Percentiles rank a stretch among this genome's conserved stretches.
These are phyloP conservation scores for Pseudomyrmex gracilis DNA, from an alignment of 1,140 invertebrate species.

Conservation along the genomic window DNA sequence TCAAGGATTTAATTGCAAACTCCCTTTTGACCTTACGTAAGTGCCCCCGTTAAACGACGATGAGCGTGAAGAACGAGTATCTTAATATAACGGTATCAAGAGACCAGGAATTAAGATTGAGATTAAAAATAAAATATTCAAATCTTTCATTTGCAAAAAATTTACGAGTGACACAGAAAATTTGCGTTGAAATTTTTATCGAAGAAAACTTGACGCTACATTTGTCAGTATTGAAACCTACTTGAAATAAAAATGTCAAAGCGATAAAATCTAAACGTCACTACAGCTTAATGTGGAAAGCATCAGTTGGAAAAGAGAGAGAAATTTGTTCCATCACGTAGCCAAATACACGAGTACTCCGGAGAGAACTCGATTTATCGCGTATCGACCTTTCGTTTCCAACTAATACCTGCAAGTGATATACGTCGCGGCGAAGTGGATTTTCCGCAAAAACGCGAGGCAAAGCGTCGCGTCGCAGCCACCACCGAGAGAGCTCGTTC, in stretches of 20 bases:
- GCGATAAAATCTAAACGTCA: conserved; percentile 19
- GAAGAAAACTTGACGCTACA: background rate
- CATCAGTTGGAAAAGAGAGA: conserved; percentile 12
- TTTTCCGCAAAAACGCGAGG: conserved; percentile 54
- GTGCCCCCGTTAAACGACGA: background rate
- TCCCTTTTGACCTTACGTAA: background rate
- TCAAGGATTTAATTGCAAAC: conserved; percentile 29
- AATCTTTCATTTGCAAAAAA: background rate
- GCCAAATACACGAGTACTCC: conserved; percentile 36
- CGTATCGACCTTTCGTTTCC: conserved; percentile 38
- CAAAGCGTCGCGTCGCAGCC: conserved; percentile 23
- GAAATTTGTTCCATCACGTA: conserved; percentile 37
- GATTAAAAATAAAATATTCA: background rate
- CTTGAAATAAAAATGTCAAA: conserved; percentile 11
- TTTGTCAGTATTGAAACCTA: background rate
- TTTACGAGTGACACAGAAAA: background rate
- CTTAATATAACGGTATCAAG: background rate
- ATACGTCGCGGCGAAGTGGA: conserved; percentile 47
- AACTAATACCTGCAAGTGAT: conserved; percentile 63
- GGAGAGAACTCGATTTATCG: conserved; percentile 43
- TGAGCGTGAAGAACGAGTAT: background rate
- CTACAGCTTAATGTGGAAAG: conserved; percentile 24
- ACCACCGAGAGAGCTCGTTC: background rate
- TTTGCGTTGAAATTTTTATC: background rate
- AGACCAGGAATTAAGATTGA: background rate